Evolutionary conservation across 2,888 invertebrate species (phyloP), one percentile per base, ranked within the genome.

Genomic region (Eilema sororculum): DNA sequence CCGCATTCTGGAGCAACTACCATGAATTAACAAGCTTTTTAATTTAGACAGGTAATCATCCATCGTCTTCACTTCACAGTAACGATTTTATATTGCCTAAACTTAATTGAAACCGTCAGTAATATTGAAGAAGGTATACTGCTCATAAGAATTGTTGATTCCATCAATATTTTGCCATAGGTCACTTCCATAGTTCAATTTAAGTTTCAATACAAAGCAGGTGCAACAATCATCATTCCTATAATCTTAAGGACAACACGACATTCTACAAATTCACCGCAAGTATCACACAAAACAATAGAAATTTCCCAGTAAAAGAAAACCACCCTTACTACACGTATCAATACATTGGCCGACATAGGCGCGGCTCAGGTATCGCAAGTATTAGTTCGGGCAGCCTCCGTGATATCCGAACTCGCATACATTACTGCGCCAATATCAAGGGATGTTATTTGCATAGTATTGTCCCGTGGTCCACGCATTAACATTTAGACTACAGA

Each of bases 401-500:
- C 82, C 79, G 79, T 80, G 87, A 86, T 88, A 89, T 89, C 86
- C 85, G 79, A 75, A 68, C 80, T 77, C 84, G 89, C 88, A 90
- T 92, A 92, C 84, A 92, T 93, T 91, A 90, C 86, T 71, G 82
- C 81, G 78, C 80, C 89, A 89, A 92, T 90, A 89, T 89, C 83
- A 82, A 79, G 78, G 82, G 78, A 80, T 80, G 76, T 80, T 89
- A 92, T 93, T 93, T 91, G 92, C 93, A 93, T 93, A 92, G 89
- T 90, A 91, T 92, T 92, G 91, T 89, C 87, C 86, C 79, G 72
- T 82, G 79, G 84, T 79, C 84, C 76, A 81, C 84, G 86, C 85
- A 91, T 93, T 91, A 91, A 89, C 92, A 92, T 93, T 91, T 91
- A 91, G 89, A 92, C 86, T 87, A 87, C 87, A 86, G 81, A 81